Evolutionary conservation across 2,113 vertebrate genomes (phyloP).

Genomic region (Phalacrocorax brasilianus): DNA sequence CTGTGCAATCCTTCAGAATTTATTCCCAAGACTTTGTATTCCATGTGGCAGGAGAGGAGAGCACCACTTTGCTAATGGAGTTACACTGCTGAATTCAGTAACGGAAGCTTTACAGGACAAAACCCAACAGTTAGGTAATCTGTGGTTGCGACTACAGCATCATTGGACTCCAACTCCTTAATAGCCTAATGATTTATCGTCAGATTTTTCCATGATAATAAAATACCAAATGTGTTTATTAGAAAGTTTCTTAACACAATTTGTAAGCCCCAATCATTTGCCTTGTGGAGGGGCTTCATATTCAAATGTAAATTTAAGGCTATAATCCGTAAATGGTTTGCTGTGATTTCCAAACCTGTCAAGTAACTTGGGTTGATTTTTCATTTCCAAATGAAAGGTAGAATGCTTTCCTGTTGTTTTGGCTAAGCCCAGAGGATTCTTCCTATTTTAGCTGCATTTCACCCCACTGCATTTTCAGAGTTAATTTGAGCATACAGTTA

Average conservation of each 20-base stretch:
- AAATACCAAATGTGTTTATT: background rate
- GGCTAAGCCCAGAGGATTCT: background rate
- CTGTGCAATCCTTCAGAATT: background rate
- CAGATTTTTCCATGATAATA: background rate
- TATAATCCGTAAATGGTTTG: background rate
- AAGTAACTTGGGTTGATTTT: background rate
- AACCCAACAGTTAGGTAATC: background rate
- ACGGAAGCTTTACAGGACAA: background rate
- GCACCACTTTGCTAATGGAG: background rate
- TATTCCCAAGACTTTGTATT: background rate
- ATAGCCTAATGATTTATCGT: background rate
- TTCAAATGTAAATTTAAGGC: background rate
- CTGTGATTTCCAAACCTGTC: background rate
- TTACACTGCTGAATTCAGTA: background rate
- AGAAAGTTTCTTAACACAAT: background rate
- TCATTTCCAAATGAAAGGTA: background rate
- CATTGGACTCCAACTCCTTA: background rate
- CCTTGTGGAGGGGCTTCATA: background rate
- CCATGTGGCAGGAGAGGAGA: background rate
- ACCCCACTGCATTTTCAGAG: background rate
- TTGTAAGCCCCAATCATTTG: background rate
- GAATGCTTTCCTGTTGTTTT: background rate
- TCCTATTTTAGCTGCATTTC: background rate
- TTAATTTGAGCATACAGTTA: background rate
- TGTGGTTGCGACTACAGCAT: background rate